A percentile compares a stretch with the other conserved stretches of the same genome.
These are phyloP conservation scores for Bradynema listronoti DNA, from an alignment of 1,140 invertebrate genomes.

Conservation along the genomic window DNA sequence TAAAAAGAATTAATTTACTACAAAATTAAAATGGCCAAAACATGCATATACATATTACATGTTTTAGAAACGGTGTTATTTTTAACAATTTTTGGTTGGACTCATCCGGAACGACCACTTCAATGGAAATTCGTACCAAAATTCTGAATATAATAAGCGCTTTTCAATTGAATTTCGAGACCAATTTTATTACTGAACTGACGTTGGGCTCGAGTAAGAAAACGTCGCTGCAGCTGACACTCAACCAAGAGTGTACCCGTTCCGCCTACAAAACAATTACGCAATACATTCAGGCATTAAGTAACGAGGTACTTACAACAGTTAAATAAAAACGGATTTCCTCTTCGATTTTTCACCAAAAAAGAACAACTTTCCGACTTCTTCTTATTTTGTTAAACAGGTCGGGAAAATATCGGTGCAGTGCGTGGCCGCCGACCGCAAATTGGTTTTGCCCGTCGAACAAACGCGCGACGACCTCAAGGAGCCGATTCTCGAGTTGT, in stretches of 20 bases:
- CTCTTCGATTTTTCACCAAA: too few species aligned
- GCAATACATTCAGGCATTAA: too few species aligned
- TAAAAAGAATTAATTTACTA: background rate
- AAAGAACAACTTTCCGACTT: too few species aligned
- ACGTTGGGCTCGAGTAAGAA: constrained; percentile 21
- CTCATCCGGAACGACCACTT: background rate
- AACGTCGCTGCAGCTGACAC: constrained; percentile 19
- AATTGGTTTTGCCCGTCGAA: constrained; percentile 25
- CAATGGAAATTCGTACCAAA: constrained; percentile 19
- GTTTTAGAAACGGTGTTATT: constrained; percentile 27
- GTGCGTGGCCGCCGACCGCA: constrained; percentile 27
- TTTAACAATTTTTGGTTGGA: constrained; percentile 28
- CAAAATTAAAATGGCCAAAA: background rate
- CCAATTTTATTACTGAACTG: constrained; percentile 18
- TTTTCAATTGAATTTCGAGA: constrained; percentile 23
- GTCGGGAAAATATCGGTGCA: constrained; percentile 17
- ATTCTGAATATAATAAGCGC: constrained; percentile 23
- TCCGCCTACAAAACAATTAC: constrained; percentile 26
- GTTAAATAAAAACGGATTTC: too few species aligned
- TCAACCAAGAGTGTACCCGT: constrained; percentile 32
- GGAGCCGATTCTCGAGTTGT: constrained; percentile 25
- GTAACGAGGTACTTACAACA: too few species aligned
- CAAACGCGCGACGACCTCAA: constrained; percentile 33
- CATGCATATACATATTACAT: constrained; percentile 7
- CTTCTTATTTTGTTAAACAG: too few species aligned